Percentiles rank a stretch among this genome's conserved stretches.
These are phyloP conservation scores for Oscheius sp. DNA, from an alignment of 2,888 invertebrate genomes.

Conservation along the genomic window DNA sequence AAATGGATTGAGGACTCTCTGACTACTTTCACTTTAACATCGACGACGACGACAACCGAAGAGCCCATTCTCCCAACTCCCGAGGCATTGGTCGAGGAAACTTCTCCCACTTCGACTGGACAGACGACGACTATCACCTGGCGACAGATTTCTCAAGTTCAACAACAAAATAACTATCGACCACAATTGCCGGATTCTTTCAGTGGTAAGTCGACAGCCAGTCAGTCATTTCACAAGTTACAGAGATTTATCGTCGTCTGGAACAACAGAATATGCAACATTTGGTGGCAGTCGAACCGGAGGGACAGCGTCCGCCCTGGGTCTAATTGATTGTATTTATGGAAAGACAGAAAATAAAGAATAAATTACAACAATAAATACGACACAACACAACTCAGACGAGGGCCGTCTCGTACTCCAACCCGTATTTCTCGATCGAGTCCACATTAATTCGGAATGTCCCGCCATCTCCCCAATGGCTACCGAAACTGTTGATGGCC, in stretches of 20 bases:
- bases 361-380: conserved; percentile 7
- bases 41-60: background rate
- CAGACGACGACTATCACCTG: conserved; percentile 9
- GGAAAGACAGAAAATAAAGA: background rate
- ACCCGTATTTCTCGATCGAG: conserved; percentile 69
- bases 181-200: background rate
- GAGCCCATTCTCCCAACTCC: background rate
- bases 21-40: background rate
- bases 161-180: conserved; percentile 2
- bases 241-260: conserved; percentile 28
- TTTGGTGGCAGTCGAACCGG: conserved; percentile 24
- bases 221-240: background rate
- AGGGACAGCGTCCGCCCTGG: conserved; percentile 21
- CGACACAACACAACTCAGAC: conserved; percentile 31
- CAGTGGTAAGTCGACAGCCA: background rate
- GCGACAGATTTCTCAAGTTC: conserved; percentile 15
- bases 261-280: conserved; percentile 28
- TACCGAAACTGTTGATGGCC: conserved; percentile 70
- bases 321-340: conserved; percentile 1
- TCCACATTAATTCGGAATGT: conserved; percentile 70
- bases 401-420: conserved; percentile 71
- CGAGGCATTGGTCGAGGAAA: background rate
- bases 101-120: background rate
- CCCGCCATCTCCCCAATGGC: conserved; percentile 71
- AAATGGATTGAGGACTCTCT: background rate